Evolutionary conservation across 2,888 invertebrate species (phyloP).

Genomic region (Caenorhabditis sp.): DNA sequence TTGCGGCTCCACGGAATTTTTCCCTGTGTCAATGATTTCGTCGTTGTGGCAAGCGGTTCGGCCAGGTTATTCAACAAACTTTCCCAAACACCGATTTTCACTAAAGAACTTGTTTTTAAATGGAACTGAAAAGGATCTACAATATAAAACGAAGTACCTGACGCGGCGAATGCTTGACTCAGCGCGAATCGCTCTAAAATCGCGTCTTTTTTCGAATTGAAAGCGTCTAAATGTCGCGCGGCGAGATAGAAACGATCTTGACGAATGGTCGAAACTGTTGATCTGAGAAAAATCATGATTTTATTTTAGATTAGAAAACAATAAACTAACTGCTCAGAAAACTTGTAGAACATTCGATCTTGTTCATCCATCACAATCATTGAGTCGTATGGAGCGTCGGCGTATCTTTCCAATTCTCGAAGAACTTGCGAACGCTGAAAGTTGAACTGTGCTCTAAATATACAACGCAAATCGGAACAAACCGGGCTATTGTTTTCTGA

Average conservation of each 20-base stretch:
- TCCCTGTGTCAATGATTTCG: conserved; percentile 55
- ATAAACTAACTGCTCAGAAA: conserved; percentile 35
- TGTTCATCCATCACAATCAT: conserved; percentile 48
- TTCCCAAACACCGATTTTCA: conserved; percentile 94
- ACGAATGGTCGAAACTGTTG: conserved; percentile 25
- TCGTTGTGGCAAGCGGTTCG: conserved; percentile 80
- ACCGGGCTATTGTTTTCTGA: too few relatives aligned
- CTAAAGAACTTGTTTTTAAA: too few relatives aligned
- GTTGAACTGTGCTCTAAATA: too few relatives aligned
- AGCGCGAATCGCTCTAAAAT: conserved; percentile 87
- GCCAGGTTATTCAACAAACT: conserved; percentile 84
- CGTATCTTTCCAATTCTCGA: conserved; percentile 49
- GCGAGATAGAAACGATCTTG: conserved; percentile 47
- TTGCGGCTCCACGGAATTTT: conserved; percentile 61
- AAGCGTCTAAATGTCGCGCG: conserved; percentile 25
- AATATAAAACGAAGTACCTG: too few relatives aligned
- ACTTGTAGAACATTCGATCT: conserved; percentile 45
- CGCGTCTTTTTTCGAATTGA: conserved; percentile 32
- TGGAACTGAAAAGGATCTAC: too few relatives aligned
- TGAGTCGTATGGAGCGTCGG: conserved; percentile 41
- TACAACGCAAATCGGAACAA: not conserved
- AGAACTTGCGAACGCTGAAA: conserved; percentile 45
- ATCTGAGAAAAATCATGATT: conserved; percentile 9
- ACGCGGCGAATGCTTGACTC: conserved; percentile 90
- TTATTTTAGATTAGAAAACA: not conserved